Evolutionary conservation across 2,797 vertebrate species (phyloP).

Genomic region (Knipowitschia caucasica): DNA sequence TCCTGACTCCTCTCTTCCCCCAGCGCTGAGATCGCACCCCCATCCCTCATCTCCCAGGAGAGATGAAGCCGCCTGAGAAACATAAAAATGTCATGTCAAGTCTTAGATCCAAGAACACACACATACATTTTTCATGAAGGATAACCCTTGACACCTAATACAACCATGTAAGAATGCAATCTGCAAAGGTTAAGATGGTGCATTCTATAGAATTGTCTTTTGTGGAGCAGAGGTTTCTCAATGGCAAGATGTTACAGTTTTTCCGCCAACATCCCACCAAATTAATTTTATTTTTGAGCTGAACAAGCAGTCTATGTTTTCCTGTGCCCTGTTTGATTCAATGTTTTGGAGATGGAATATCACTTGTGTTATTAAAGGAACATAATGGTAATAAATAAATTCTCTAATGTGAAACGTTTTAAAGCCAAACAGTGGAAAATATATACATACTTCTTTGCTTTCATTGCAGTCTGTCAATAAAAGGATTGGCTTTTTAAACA

Average conservation of each 20-base stretch:
- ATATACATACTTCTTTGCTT: too few relatives aligned
- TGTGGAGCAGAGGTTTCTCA: neutral
- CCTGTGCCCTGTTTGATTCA: too few relatives aligned
- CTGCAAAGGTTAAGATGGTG: neutral
- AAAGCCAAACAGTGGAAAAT: too few relatives aligned
- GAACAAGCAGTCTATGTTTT: too few relatives aligned
- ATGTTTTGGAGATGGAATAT: too few relatives aligned
- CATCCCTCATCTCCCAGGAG: constrained; percentile 29
- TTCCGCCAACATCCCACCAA: neutral
- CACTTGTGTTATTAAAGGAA: too few relatives aligned
- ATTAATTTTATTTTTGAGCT: too few relatives aligned
- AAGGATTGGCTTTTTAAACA: too few relatives aligned
- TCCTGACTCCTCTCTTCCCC: constrained; percentile 21
- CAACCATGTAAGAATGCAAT: neutral
- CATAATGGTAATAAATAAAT: too few relatives aligned
- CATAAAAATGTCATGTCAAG: constrained; percentile 37
- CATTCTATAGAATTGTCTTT: neutral
- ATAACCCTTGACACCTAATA: constrained; percentile 13
- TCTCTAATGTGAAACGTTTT: too few relatives aligned
- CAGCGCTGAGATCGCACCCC: constrained; percentile 6
- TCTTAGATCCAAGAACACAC: constrained; percentile 12
- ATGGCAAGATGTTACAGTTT: neutral
- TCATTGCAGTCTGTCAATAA: too few relatives aligned
- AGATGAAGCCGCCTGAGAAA: constrained; percentile 12
- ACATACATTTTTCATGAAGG: constrained; percentile 24